These are phyloP conservation scores for Andricus curvator DNA, from an alignment of 2,888 invertebrate species.

Conservation along the genomic window DNA sequence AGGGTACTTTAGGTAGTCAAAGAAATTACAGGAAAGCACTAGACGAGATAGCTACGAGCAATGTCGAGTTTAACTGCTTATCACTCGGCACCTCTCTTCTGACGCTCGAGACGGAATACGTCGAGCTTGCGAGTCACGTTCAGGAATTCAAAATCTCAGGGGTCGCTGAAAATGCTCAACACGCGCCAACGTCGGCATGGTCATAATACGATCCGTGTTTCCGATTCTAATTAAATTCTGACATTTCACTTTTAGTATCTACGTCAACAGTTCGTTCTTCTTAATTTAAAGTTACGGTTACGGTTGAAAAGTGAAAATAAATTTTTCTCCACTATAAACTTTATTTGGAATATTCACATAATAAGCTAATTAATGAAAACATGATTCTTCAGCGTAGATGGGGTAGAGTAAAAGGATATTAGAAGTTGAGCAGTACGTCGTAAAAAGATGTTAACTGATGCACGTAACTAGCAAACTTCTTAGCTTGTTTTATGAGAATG, in stretches of 20 bases:
- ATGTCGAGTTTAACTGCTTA: constrained; percentile 37
- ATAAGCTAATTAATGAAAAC: background rate
- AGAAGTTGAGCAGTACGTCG: constrained; percentile 26
- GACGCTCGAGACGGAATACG: constrained; percentile 38
- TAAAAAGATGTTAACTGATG: constrained; percentile 34
- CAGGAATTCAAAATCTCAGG: constrained; percentile 55
- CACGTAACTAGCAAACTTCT: constrained; percentile 33
- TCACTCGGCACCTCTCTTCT: constrained; percentile 38
- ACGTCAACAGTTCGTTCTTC: background rate
- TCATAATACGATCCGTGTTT: constrained; percentile 39
- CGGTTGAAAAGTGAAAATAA: no score
- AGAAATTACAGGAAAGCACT: constrained; percentile 37
- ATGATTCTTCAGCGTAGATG: background rate
- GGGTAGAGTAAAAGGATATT: background rate
- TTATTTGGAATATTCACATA: background rate
- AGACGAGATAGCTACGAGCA: constrained; percentile 29
- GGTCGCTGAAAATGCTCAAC: constrained; percentile 53
- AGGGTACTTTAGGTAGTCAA: constrained; percentile 38
- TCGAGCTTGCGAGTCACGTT: constrained; percentile 59
- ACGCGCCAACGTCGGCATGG: constrained; percentile 42
- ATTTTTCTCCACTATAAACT: background rate
- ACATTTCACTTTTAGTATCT: constrained; percentile 7
- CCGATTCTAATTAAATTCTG: constrained; percentile 38
- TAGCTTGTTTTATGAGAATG: constrained; percentile 27
- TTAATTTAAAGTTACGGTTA: background rate